phyloP scores from a whole-genome alignment of 1,140 invertebrate species.

The Odontomachus brunneus region DNA sequence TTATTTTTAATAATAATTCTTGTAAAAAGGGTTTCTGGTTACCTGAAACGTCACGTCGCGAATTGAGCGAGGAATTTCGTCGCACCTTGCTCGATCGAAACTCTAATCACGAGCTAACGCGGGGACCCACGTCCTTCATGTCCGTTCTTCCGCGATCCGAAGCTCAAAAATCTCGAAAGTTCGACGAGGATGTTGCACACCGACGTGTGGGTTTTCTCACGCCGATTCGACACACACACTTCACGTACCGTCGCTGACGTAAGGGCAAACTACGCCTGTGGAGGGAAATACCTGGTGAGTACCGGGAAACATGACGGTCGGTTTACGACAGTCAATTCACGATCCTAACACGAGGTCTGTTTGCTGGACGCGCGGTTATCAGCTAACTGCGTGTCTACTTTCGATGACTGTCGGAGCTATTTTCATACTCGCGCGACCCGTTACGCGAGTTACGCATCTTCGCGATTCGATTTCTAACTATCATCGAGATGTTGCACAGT shows the following conservation, averaged over 20 bases:
- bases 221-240: background rate
- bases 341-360: slow-evolving; percentile 25
- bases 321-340: slow-evolving; percentile 11
- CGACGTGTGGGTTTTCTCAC: background rate
- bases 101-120: no score
- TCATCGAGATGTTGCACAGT: background rate
- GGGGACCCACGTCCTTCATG: no score
- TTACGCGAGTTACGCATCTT: slow-evolving; percentile 11
- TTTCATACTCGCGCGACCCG: background rate
- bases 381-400: slow-evolving; percentile 8
- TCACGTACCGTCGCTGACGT: slow-evolving; percentile 4
- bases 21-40: no score
- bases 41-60: no score
- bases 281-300: slow-evolving; percentile 26
- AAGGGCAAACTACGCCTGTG: slow-evolving; percentile 2
- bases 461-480: background rate
- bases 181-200: no score
- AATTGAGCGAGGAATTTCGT: no score
- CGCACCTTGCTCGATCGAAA: no score
- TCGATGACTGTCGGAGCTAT: slow-evolving; percentile 28
- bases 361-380: slow-evolving; percentile 40
- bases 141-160: no score
- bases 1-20: no score
- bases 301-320: slow-evolving; percentile 28
- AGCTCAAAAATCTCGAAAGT: no score